Evolutionary conservation across 2,888 invertebrate genomes (phyloP).

Genomic region (Folsomia candida): DNA sequence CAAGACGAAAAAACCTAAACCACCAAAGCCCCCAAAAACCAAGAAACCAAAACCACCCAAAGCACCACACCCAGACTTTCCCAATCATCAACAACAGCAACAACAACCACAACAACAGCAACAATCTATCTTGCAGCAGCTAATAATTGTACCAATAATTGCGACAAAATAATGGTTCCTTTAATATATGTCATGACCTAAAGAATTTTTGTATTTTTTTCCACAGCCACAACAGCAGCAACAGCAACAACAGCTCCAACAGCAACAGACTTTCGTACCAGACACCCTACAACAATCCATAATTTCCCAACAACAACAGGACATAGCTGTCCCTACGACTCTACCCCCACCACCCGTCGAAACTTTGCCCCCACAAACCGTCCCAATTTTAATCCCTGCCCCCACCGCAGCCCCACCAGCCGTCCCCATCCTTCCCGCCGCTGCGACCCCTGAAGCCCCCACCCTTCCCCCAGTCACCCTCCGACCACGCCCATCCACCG

Average conservation of each 20-base stretch:
- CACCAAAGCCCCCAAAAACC: neutral
- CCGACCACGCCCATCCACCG: slow-evolving; percentile 21
- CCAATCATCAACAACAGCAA: neutral
- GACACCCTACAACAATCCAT: neutral
- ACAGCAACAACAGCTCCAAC: neutral
- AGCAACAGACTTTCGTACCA: slow-evolving; percentile 1
- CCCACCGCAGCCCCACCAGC: neutral
- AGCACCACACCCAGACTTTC: neutral
- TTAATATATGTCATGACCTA: too few relatives aligned
- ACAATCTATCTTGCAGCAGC: neutral
- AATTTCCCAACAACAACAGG: neutral
- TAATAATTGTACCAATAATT: too few relatives aligned
- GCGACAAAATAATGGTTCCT: too few relatives aligned
- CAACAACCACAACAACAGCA: too few relatives aligned
- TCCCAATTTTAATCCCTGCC: neutral
- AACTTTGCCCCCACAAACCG: neutral
- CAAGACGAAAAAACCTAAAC: neutral
- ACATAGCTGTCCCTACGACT: neutral
- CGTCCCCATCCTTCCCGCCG: neutral
- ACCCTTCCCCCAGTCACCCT: neutral
- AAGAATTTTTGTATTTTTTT: too few relatives aligned
- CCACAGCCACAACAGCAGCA: neutral
- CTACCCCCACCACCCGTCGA: too few relatives aligned
- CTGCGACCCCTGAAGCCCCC: neutral
- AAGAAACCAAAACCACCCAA: slow-evolving; percentile 1